Percentiles rank a stretch among this genome's conserved stretches.
Evolutionary conservation across 1,140 invertebrate species (phyloP).

Genomic region (Antheraea mylitta): DNA sequence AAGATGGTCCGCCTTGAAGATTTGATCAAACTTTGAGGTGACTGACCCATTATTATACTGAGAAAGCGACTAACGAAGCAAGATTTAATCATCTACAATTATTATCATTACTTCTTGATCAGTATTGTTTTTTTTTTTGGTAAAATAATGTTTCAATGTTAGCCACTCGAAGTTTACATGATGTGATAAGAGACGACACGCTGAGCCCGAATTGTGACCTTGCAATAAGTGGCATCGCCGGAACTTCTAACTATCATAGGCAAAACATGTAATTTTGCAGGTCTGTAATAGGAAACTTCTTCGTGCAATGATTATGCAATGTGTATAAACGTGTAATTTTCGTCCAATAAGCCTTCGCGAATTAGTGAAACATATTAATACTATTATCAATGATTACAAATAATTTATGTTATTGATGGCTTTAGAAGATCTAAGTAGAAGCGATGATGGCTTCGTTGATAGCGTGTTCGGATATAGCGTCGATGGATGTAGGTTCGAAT

Average conservation of each 20-base stretch:
- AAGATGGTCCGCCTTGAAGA: not conserved
- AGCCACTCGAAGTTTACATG: not conserved
- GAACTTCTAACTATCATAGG: not conserved
- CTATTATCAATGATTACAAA: too few species aligned
- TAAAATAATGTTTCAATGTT: not conserved
- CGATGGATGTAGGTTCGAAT: too few species aligned
- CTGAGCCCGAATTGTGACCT: not conserved
- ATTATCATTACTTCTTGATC: not conserved
- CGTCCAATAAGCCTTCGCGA: too few species aligned
- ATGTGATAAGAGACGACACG: not conserved
- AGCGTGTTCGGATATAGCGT: too few species aligned
- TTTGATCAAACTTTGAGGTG: not conserved
- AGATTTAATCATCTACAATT: not conserved
- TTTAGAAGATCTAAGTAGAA: too few species aligned
- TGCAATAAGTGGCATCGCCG: not conserved
- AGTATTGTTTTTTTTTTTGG: not conserved
- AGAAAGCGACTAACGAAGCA: not conserved
- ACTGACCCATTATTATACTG: constrained; percentile 1
- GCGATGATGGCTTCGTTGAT: too few species aligned
- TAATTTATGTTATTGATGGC: too few species aligned
- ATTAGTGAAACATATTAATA: too few species aligned
- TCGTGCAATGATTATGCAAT: too few species aligned
- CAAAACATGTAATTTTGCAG: not conserved
- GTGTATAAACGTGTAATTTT: not conserved
- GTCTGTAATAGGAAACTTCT: too few species aligned